These are phyloP conservation scores for Halocynthia roretzi DNA, from an alignment of 23 tunicate genomes.

Conservation along the genomic window DNA sequence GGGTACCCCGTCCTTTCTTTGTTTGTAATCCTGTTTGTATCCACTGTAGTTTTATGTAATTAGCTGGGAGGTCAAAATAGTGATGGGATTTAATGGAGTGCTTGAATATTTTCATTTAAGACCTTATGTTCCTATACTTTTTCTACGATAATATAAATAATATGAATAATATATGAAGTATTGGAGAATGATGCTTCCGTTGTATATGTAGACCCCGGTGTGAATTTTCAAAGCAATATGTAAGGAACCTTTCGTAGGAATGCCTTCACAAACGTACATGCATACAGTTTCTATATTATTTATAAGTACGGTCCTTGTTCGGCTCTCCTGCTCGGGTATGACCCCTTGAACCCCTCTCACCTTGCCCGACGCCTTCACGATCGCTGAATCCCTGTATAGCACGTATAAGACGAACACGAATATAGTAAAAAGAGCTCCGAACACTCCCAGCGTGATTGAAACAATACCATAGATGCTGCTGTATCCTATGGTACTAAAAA, in stretches of 20 bases:
- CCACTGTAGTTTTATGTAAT: too few relatives aligned
- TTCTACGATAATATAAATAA: neutral
- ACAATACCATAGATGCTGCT: constrained; percentile 26
- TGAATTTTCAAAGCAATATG: too few relatives aligned
- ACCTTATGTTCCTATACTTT: neutral
- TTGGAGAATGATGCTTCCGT: too few relatives aligned
- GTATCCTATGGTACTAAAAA: constrained; percentile 15
- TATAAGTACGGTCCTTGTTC: too few relatives aligned
- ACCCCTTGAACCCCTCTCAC: neutral
- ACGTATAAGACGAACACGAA: constrained; percentile 18
- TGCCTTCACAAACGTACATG: too few relatives aligned
- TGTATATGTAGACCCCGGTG: too few relatives aligned
- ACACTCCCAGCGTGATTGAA: constrained; percentile 24
- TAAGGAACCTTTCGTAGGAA: too few relatives aligned
- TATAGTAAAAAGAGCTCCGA: constrained; percentile 29
- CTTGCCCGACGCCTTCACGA: constrained; percentile 68
- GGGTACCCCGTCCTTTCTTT: neutral
- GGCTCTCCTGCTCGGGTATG: too few relatives aligned
- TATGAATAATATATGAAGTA: neutral
- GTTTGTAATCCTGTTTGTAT: too few relatives aligned
- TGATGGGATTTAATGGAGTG: too few relatives aligned
- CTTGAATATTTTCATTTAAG: neutral
- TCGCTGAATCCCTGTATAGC: constrained; percentile 29
- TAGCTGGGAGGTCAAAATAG: too few relatives aligned
- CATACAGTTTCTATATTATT: too few relatives aligned